Conservation (phyloP, 2,797 vertebrate species). For the Gambusia yucatana region DNA sequence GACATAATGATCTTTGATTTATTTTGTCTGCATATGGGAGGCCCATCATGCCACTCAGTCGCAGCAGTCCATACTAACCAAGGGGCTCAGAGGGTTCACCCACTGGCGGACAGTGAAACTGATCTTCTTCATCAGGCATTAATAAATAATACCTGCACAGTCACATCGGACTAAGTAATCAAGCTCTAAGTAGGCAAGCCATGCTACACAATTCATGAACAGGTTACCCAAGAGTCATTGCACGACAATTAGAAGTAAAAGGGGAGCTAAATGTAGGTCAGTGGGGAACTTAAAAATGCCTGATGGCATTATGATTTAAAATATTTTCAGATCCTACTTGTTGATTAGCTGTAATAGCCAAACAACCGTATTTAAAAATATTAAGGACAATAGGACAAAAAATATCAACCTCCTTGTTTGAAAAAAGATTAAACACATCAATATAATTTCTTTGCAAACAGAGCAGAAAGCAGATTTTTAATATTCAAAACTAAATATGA, state of each 20-base stretch:
- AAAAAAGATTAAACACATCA: constrained; percentile 16
- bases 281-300: constrained; percentile 7
- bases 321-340: constrained; percentile 1
- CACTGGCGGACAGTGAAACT: constrained; percentile 79
- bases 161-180: constrained; percentile 83
- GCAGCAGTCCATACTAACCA: constrained; percentile 43
- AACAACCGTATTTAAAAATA: constrained; percentile 3
- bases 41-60: constrained; percentile 47
- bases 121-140: constrained; percentile 75
- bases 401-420: neutral
- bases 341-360: neutral
- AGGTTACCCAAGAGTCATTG: constrained; percentile 74
- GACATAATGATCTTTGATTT: constrained; percentile 68
- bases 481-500: constrained; percentile 6
- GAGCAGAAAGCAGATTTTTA: constrained; percentile 25
- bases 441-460: constrained; percentile 12
- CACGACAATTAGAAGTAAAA: constrained; percentile 44
- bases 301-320: neutral
- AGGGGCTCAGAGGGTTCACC: constrained; percentile 55
- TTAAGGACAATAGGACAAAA: neutral
- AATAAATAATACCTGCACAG: constrained; percentile 85
- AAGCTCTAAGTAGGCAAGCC: constrained; percentile 80
- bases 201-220: constrained; percentile 83
- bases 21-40: constrained; percentile 46
- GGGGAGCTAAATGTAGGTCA: constrained; percentile 18